Conservation (phyloP, 2,113 vertebrate species). For the Clinocottus analis region DNA sequence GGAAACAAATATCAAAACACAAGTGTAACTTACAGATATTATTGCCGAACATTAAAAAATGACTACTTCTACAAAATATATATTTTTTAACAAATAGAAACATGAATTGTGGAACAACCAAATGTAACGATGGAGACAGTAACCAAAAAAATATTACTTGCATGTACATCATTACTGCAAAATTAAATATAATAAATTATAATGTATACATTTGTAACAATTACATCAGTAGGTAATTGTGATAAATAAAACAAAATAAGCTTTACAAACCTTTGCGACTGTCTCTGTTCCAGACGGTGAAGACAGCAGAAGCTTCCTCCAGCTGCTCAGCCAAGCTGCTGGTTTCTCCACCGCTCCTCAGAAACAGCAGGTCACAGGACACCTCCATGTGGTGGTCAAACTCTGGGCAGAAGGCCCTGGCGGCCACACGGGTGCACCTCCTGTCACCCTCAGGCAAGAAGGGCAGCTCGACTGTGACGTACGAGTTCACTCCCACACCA, state of each 20-base stretch:
- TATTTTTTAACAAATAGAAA: not conserved
- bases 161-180: not conserved
- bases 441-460: constrained; percentile 85
- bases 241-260: not conserved
- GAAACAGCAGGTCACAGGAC: constrained; percentile 84
- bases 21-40: not conserved
- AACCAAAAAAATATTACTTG: not conserved
- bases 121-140: not conserved
- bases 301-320: constrained; percentile 82
- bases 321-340: constrained; percentile 91
- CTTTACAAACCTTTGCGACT: constrained; percentile 63
- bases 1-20: constrained; percentile 43
- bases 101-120: not conserved
- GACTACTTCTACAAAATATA: not conserved
- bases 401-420: constrained; percentile 90
- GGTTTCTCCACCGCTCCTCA: constrained; percentile 86
- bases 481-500: constrained; percentile 88
- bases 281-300: constrained; percentile 90
- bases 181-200: not conserved
- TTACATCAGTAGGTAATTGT: not conserved
- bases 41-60: not conserved
- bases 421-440: constrained; percentile 81
- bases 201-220: not conserved
- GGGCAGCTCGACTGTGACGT: constrained; percentile 85
- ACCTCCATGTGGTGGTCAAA: constrained; percentile 88